Percentiles rank a stretch among this genome's conserved stretches.
Conservation (phyloP, 2,888 invertebrate genomes). For the Synanthedon andrenaeformis region DNA sequence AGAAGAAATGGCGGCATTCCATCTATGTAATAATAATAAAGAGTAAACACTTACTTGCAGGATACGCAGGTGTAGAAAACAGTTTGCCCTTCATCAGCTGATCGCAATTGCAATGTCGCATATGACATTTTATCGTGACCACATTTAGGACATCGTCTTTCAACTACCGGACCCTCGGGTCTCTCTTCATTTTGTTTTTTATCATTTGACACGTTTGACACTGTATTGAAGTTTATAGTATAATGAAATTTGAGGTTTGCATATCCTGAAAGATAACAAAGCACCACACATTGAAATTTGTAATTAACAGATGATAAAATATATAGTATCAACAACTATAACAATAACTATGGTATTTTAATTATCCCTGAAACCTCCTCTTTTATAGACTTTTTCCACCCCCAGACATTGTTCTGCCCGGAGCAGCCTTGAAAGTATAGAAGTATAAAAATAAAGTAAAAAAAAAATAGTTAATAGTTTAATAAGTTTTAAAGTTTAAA, state of each 20-base stretch:
- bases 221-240: slow-evolving; percentile 78
- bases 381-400: no score
- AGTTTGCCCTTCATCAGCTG: slow-evolving; percentile 99
- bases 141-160: slow-evolving; percentile 88
- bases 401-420: no score
- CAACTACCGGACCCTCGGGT: slow-evolving; percentile 83
- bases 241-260: slow-evolving; percentile 75
- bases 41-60: slow-evolving; percentile 78
- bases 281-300: background rate
- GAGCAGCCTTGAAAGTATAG: no score
- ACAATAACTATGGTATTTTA: no score
- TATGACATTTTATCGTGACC: slow-evolving; percentile 94
- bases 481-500: no score
- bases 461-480: no score
- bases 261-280: slow-evolving; percentile 63
- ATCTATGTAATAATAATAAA: no score
- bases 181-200: slow-evolving; percentile 41
- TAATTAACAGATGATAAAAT: no score
- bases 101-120: slow-evolving; percentile 92
- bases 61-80: slow-evolving; percentile 97
- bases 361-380: no score
- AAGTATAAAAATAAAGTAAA: no score
- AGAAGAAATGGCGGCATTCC: no score
- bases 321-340: no score
- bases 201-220: slow-evolving; percentile 37